phyloP scores from a whole-genome alignment of 2,113 vertebrate species.

The Xenopus laevis region DNA sequence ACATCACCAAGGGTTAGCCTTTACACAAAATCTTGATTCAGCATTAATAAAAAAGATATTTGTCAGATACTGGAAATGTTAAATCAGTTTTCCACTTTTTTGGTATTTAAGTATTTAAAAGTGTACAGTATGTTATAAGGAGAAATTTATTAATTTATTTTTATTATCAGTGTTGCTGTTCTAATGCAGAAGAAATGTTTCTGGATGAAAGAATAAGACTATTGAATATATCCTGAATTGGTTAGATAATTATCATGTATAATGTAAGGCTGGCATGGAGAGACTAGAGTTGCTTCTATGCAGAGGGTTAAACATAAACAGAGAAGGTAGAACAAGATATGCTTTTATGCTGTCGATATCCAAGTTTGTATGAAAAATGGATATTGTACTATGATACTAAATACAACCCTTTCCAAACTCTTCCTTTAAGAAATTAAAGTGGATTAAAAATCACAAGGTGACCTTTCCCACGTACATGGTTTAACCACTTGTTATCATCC shows the following conservation, averaged over 20 bases:
- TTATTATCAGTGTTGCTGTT: neutral
- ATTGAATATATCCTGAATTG: too few species aligned
- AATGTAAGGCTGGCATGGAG: too few species aligned
- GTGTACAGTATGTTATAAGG: neutral
- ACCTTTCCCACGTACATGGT: neutral
- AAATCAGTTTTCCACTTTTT: too few species aligned
- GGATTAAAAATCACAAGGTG: constrained; percentile 8
- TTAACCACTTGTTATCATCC: constrained; percentile 4
- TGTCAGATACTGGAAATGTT: too few species aligned
- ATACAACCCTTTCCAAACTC: neutral
- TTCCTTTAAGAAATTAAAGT: neutral
- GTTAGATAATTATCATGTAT: too few species aligned
- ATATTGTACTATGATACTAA: neutral
- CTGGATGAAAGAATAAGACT: too few species aligned
- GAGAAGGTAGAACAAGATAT: constrained; percentile 16
- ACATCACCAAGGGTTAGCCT: neutral
- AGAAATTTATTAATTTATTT: neutral
- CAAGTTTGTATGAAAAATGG: constrained; percentile 20
- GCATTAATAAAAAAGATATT: neutral
- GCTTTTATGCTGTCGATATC: constrained; percentile 21
- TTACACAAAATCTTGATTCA: neutral
- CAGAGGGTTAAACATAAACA: neutral
- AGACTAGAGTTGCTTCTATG: neutral
- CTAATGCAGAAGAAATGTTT: too few species aligned
- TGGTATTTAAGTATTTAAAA: neutral